Percentiles rank a stretch among this genome's conserved stretches.
Evolutionary conservation across 2,888 invertebrate genomes (phyloP).

Genomic region (Marronus borbonicus): DNA sequence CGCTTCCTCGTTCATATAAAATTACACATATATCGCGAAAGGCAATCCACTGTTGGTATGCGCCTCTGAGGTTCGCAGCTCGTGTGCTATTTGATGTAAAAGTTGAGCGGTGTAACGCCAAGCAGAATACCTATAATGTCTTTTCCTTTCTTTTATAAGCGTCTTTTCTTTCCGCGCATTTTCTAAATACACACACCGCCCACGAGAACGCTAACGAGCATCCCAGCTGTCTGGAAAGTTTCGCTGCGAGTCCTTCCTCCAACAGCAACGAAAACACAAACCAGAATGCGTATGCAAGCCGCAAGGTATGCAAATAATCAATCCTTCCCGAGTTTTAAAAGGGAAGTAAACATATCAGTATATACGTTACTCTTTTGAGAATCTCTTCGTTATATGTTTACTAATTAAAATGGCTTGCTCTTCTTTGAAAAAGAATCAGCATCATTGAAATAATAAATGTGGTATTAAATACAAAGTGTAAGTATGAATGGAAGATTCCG

Average conservation of each 20-base stretch:
- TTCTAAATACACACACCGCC: conserved; percentile 40
- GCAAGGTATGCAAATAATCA: conserved; percentile 52
- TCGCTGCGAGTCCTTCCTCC: conserved; percentile 37
- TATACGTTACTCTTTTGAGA: conserved; percentile 3
- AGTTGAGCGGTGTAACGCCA: conserved; percentile 19
- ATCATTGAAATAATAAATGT: too few relatives aligned
- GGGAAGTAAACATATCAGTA: conserved; percentile 35
- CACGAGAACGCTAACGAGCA: conserved; percentile 47
- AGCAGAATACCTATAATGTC: conserved; percentile 18
- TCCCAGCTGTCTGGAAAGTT: conserved; percentile 51
- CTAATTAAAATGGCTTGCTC: too few relatives aligned
- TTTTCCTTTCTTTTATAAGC: conserved; percentile 9
- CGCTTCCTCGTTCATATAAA: conserved; percentile 28
- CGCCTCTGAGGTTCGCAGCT: neutral
- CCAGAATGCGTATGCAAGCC: conserved; percentile 51
- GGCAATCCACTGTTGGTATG: neutral
- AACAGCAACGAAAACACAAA: conserved; percentile 48
- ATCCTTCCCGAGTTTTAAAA: conserved; percentile 39
- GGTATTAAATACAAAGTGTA: too few relatives aligned
- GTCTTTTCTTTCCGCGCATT: conserved; percentile 1
- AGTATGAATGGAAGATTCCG: too few relatives aligned
- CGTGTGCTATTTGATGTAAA: conserved; percentile 31
- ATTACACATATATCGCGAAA: neutral
- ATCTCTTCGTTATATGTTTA: neutral
- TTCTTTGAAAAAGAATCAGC: too few relatives aligned